These are phyloP conservation scores for Cosmia trapezina DNA, from an alignment of 2,888 invertebrate species.

Conservation along the genomic window DNA sequence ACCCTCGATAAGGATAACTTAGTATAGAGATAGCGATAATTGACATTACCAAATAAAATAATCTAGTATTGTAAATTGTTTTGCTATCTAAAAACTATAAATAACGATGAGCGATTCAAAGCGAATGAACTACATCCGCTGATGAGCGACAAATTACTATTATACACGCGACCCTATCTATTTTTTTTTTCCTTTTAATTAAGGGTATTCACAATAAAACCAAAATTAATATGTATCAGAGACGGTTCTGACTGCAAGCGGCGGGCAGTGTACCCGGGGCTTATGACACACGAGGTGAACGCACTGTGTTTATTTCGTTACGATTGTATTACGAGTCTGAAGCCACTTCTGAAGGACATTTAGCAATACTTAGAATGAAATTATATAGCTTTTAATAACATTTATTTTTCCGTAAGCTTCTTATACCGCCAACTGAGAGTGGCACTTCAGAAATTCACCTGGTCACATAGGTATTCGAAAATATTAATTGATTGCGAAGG, in stretches of 20 bases:
- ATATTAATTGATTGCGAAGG: slow-evolving; percentile 19
- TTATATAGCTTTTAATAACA: slow-evolving; percentile 22
- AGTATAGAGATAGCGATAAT: slow-evolving; percentile 1
- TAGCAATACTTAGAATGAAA: slow-evolving; percentile 42
- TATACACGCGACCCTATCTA: slow-evolving; percentile 35
- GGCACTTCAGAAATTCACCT: neutral
- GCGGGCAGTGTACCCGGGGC: slow-evolving; percentile 51
- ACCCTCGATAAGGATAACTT: slow-evolving; percentile 29
- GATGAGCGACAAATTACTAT: slow-evolving; percentile 41
- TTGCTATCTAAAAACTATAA: slow-evolving; percentile 36
- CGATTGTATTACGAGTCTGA: slow-evolving; percentile 58
- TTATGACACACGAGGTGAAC: slow-evolving; percentile 63
- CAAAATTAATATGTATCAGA: slow-evolving; percentile 45
- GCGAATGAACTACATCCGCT: slow-evolving; percentile 38
- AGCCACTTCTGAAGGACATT: slow-evolving; percentile 59
- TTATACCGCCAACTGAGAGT: slow-evolving; percentile 5
- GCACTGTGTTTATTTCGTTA: slow-evolving; percentile 63
- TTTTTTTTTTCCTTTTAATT: slow-evolving; percentile 26
- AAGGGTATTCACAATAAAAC: slow-evolving; percentile 39
- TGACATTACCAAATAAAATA: slow-evolving; percentile 17
- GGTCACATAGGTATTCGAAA: slow-evolving; percentile 13
- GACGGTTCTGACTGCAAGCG: slow-evolving; percentile 24
- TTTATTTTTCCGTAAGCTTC: slow-evolving; percentile 25
- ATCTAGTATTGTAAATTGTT: slow-evolving; percentile 19
- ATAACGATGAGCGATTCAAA: slow-evolving; percentile 22